Conservation (phyloP, 1,140 invertebrate species). For the Homarus americanus region DNA sequence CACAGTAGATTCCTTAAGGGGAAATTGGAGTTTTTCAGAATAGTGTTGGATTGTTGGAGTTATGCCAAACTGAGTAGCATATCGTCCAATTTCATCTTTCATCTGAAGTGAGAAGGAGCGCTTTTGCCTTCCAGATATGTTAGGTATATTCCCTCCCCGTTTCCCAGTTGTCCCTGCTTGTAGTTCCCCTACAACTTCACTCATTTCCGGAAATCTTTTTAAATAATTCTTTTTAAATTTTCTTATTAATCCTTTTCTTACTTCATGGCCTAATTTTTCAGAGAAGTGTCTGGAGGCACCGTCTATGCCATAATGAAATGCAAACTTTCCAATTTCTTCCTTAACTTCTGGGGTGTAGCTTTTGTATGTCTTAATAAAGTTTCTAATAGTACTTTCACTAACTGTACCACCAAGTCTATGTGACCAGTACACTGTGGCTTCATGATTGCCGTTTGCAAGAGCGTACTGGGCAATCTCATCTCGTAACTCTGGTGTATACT, state of each 20-base stretch:
- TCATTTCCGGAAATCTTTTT: conserved; percentile 69
- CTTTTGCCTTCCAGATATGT: conserved; percentile 61
- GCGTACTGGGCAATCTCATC: conserved; percentile 77
- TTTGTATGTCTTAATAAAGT: conserved; percentile 77
- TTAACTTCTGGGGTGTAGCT: conserved; percentile 76
- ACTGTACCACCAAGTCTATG: conserved; percentile 76
- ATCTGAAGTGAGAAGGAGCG: conserved; percentile 75
- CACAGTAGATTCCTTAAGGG: conserved; percentile 77
- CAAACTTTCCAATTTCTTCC: conserved; percentile 77
- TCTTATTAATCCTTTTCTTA: conserved; percentile 76
- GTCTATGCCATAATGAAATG: conserved; percentile 76
- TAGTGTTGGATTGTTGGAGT: conserved; percentile 76
- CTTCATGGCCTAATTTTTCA: conserved; percentile 75
- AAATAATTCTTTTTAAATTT: conserved; percentile 77
- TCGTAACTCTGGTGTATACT: conserved; percentile 77
- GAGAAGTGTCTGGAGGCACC: conserved; percentile 76
- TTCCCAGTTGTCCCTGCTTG: conserved; percentile 37
- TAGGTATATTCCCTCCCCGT: conserved; percentile 21
- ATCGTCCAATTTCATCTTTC: conserved; percentile 77
- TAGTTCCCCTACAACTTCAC: conserved; percentile 39
- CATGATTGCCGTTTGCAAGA: conserved; percentile 73
- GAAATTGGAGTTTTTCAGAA: conserved; percentile 76
- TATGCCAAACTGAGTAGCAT: conserved; percentile 76
- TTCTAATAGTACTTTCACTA: conserved; percentile 78
- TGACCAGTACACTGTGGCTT: conserved; percentile 74